Evolutionary conservation across 2,113 vertebrate genomes (phyloP).

Genomic region (Muscicapa adusta): DNA sequence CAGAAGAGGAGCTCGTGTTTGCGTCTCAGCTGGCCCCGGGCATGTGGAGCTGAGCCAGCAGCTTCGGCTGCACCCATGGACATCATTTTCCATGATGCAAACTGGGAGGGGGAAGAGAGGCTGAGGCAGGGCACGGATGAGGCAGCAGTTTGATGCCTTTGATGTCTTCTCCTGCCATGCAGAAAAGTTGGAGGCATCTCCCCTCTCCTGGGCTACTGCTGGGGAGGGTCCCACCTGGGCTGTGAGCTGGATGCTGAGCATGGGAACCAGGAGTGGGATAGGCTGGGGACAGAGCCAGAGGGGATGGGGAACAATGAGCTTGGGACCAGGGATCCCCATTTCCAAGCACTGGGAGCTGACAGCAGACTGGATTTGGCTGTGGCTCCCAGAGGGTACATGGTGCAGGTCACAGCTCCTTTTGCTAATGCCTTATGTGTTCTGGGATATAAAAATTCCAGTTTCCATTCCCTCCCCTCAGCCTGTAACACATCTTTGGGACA

Average conservation of each 20-base stretch:
- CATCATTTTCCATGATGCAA: constrained; percentile 51
- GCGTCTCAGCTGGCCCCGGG: background rate
- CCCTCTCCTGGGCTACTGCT: background rate
- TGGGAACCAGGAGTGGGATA: background rate
- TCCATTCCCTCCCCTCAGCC: background rate
- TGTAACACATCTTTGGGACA: background rate
- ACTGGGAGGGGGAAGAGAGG: background rate
- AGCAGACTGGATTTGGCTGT: background rate
- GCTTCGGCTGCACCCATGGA: background rate
- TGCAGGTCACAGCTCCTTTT: background rate
- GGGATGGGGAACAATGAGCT: background rate
- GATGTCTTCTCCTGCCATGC: background rate
- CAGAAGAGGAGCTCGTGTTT: background rate
- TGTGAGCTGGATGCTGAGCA: background rate
- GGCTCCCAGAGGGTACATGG: accelerated
- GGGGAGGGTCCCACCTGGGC: accelerated
- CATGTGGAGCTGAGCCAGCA: background rate
- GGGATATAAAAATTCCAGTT: background rate
- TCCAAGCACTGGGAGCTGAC: background rate
- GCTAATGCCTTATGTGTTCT: background rate
- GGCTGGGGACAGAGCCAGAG: background rate
- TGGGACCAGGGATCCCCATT: background rate
- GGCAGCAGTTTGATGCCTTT: background rate
- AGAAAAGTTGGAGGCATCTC: background rate
- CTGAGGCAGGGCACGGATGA: accelerated